Percentiles rank a stretch among this genome's conserved stretches.
phyloP scores from a whole-genome alignment of 2,797 vertebrate species.

The Phylloscopus collybita region DNA sequence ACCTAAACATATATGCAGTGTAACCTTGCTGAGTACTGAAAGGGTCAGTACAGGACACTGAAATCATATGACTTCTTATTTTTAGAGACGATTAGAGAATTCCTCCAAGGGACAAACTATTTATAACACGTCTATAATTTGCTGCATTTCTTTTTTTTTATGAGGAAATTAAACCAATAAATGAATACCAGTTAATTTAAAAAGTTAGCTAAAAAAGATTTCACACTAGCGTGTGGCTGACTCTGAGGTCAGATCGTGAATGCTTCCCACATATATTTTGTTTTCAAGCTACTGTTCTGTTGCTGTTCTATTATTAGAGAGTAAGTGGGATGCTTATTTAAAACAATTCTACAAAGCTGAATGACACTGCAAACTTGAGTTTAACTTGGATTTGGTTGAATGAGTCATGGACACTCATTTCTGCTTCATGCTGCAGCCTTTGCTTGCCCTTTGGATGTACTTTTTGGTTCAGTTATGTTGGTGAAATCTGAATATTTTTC shows the following conservation, averaged over 20 bases:
- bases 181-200: neutral
- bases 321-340: constrained; percentile 49
- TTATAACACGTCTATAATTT: constrained; percentile 6
- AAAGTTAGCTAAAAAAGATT: neutral
- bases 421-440: neutral
- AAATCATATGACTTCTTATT: constrained; percentile 30
- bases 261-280: neutral
- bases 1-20: neutral
- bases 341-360: constrained; percentile 28
- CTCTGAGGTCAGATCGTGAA: constrained; percentile 3
- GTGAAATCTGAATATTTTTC: neutral
- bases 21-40: neutral
- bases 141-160: neutral
- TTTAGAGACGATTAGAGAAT: constrained; percentile 52
- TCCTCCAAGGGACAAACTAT: constrained; percentile 26
- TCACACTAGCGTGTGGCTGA: neutral
- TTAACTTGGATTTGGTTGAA: constrained; percentile 40
- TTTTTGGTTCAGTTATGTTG: neutral
- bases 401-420: constrained; percentile 5
- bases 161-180: constrained; percentile 33
- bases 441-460: constrained; percentile 2
- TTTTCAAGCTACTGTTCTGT: constrained; percentile 11
- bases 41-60: neutral
- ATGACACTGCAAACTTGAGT: neutral
- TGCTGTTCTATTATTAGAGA: constrained; percentile 33